phyloP scores from a whole-genome alignment of 2,888 invertebrate species.

The Vesta saturnalis region DNA sequence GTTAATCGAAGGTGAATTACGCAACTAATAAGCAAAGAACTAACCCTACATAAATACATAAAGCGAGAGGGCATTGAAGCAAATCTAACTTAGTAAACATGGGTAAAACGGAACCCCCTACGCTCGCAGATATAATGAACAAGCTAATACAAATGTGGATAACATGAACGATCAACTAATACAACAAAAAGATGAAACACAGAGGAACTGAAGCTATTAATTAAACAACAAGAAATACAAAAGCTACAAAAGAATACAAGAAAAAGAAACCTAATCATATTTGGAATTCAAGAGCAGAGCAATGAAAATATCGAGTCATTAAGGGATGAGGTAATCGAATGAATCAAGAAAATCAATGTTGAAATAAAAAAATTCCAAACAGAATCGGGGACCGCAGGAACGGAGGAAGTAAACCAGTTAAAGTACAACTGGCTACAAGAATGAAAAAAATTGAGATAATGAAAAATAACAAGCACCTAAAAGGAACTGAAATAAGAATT shows the following conservation, averaged over 20 bases:
- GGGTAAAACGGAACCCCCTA: no score
- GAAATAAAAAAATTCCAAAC: not conserved
- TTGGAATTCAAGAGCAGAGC: not conserved
- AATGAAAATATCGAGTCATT: not conserved
- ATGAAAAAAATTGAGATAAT: not conserved
- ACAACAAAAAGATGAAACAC: not conserved
- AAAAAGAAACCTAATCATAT: not conserved
- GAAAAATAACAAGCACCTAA: not conserved
- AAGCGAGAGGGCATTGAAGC: no score
- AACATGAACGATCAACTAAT: not conserved
- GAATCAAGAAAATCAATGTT: not conserved
- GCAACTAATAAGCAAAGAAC: no score
- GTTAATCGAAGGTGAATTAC: no score
- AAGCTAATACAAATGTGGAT: not conserved
- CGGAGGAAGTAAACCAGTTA: not conserved
- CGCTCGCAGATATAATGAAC: not conserved
- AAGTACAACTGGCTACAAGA: not conserved
- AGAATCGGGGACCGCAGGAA: no score
- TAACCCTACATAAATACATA: no score
- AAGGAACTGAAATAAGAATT: not conserved
- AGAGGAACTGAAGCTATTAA: no score
- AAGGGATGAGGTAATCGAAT: not conserved
- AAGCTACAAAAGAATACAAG: not conserved
- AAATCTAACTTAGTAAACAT: not conserved
- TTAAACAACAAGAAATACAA: not conserved